Evolutionary conservation across 2,888 invertebrate genomes (phyloP), one percentile per base, ranked within the genome.

Genomic region (Pachycephus smyrnensis): DNA sequence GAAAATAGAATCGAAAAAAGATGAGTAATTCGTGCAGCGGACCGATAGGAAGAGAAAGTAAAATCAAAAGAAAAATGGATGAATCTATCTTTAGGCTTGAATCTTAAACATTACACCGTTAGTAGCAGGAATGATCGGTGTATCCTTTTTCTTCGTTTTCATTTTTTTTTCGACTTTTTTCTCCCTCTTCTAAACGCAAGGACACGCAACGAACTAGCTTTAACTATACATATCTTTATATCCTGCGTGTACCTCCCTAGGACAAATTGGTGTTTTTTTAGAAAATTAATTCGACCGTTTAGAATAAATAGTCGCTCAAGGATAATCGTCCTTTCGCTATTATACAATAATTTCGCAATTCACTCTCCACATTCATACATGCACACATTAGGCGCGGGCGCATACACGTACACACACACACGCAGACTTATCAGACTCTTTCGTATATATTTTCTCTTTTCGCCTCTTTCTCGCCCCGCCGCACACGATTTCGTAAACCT

Each of bases 251-350:
- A 55, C 30, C 40, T 12, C 75, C 55, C 75, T 55, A 55, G 15
- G 9, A 75, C 32, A 75, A 37, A 79, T 75, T 76, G 79, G 78
- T 82, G 76, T 79, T 82, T 80, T 78, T 82, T 82, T 83, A 81
- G 80, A 88, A 86, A 87, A 88, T 40, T 86, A 86, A 84, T 84
- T 86, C 84, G 82, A 84, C 82, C 79, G 82, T 81, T 85, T 84
- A 83, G 84, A 83, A 86, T 86, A 84, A 84, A 84, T 82, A 77
- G 37, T 68, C 35, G 73, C 73, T 40, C 40, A 15, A 40, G 40
- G 40, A 40, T 4, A 4, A 40, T 15, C 15, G 40, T 40, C 40
- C 15, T 40, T 1, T 40, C 40, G 40, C 40, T 15, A 40, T 40
- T 40, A 40, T 40, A 40, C 40, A 40, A 40, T 40, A 40, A 40